Conservation (phyloP, 64 coral and sea anemone genomes). For the Pocillopora verrucosa region DNA sequence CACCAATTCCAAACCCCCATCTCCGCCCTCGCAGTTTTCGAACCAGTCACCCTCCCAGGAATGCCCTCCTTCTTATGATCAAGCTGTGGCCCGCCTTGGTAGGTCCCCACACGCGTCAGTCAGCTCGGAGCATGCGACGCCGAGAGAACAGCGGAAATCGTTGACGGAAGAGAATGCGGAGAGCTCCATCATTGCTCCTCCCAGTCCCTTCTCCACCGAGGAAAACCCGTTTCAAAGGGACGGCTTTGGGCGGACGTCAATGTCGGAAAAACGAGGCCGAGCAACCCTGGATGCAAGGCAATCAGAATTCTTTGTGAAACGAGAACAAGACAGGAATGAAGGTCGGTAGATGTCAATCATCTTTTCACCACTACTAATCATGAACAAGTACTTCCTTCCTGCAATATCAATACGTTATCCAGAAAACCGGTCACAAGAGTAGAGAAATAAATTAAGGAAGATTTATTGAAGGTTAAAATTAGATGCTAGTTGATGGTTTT, state of each 20-base stretch:
- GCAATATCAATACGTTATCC: no score
- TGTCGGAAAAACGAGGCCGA: constrained; percentile 94
- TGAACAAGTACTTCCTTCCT: no score
- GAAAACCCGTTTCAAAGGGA: constrained; percentile 85
- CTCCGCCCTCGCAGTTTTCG: constrained; percentile 16
- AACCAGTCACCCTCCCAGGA: constrained; percentile 32
- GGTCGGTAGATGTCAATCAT: not conserved
- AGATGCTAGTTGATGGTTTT: no score
- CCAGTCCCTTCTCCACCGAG: constrained; percentile 23
- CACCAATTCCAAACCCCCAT: not conserved
- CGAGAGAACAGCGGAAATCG: constrained; percentile 18
- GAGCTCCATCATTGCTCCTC: constrained; percentile 16
- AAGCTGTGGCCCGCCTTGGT: constrained; percentile 13
- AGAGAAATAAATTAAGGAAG: not conserved
- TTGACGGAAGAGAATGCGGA: constrained; percentile 17
- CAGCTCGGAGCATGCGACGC: constrained; percentile 14
- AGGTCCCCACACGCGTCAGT: not conserved
- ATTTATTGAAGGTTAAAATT: not conserved
- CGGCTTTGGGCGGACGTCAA: constrained; percentile 88
- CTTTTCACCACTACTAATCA: no score
- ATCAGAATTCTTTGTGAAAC: constrained; percentile 68
- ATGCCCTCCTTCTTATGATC: constrained; percentile 25
- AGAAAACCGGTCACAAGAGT: no score
- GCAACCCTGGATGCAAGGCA: constrained; percentile 77
- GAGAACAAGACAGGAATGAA: constrained; percentile 61